These are phyloP conservation scores for Pseudomyrmex pallidus DNA, from an alignment of 1,140 invertebrate species.

Conservation along the genomic window DNA sequence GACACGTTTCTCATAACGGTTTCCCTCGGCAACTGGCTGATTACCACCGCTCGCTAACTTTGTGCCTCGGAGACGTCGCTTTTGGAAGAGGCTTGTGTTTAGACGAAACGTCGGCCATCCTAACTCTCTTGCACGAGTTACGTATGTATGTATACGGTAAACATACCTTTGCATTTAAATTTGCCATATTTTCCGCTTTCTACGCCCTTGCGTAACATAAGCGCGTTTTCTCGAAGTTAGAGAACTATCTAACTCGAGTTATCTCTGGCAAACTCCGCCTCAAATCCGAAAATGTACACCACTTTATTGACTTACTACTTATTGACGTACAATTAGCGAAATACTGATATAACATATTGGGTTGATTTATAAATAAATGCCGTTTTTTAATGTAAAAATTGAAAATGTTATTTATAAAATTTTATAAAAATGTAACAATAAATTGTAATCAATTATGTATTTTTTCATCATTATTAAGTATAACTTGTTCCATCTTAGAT, in stretches of 20 bases:
- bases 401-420: no score
- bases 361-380: no score
- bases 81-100: not conserved
- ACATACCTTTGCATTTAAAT: slow-evolving; percentile 1
- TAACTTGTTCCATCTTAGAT: no score
- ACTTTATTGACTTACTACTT: slow-evolving; percentile 8
- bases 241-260: slow-evolving; percentile 1
- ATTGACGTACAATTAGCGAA: slow-evolving; percentile 15
- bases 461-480: no score
- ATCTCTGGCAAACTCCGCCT: not conserved
- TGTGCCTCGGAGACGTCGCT: slow-evolving; percentile 1
- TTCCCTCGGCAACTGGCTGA: slow-evolving; percentile 57
- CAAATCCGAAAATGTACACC: not conserved
- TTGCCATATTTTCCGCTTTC: slow-evolving; percentile 4
- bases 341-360: not conserved
- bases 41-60: slow-evolving; percentile 55
- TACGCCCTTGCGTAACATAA: not conserved
- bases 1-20: slow-evolving; percentile 82
- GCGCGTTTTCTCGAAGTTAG: not conserved
- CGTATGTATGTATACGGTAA: not conserved
- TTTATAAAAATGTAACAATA: no score
- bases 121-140: not conserved
- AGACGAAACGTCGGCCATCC: slow-evolving; percentile 4
- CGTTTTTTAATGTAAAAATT: no score
- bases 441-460: no score